These are phyloP conservation scores for Danaus chrysippus DNA, from an alignment of 2,888 invertebrate genomes.

Conservation along the genomic window DNA sequence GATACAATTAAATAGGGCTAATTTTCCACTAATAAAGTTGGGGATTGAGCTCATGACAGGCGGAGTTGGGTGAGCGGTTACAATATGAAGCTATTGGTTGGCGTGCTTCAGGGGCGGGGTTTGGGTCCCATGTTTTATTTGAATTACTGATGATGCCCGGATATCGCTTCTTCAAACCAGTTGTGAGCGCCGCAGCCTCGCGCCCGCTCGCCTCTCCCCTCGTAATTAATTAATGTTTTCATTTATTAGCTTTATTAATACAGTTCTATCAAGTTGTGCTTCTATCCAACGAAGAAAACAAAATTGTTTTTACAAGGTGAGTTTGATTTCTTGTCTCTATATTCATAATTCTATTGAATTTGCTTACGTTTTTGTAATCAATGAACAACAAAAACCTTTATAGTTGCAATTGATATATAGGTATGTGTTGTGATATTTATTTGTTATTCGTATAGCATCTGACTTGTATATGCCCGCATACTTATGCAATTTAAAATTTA, in stretches of 20 bases:
- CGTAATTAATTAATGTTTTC: constrained; percentile 77
- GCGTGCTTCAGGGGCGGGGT: constrained; percentile 73
- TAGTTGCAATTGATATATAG: too few species aligned
- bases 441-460: constrained; percentile 21
- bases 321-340: constrained; percentile 6
- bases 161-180: constrained; percentile 69
- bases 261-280: constrained; percentile 66
- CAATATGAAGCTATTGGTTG: constrained; percentile 68
- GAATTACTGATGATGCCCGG: constrained; percentile 76
- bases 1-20: constrained; percentile 63
- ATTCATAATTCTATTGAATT: not conserved
- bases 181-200: constrained; percentile 70
- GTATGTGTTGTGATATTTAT: constrained; percentile 9
- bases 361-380: not conserved
- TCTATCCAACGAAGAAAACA: constrained; percentile 53
- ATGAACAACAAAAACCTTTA: too few species aligned
- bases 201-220: constrained; percentile 72
- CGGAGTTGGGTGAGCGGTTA: constrained; percentile 62
- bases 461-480: constrained; percentile 16
- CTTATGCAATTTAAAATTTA: constrained; percentile 11
- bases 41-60: constrained; percentile 67
- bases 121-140: constrained; percentile 76
- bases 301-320: constrained; percentile 40
- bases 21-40: constrained; percentile 68
- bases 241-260: constrained; percentile 73